Evolutionary conservation across 1,140 invertebrate genomes (phyloP), one percentile per base, ranked within the genome.

Genomic region (Campodea augens): DNA sequence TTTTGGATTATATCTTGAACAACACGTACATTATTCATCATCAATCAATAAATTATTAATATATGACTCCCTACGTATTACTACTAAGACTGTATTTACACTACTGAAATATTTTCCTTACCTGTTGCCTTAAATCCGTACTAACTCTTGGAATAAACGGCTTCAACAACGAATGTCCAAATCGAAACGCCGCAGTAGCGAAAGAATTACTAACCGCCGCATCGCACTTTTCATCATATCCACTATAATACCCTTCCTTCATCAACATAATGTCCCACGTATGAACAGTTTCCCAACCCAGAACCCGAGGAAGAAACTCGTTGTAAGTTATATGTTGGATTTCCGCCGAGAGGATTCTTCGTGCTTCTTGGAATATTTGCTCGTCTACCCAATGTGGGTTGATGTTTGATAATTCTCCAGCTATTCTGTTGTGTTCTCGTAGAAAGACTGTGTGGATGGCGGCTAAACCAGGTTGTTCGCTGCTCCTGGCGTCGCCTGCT

Each of bases 161-260:
- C 50, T 73, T 72, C 10, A 78, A 60, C 18, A 78, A 53, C 38
- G 70, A 70, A 57, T 78, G 75, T 13, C 75, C 75, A 57, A 77
- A 77, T 23, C 70, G 57, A 52, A 71, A 71, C 5, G 69, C 77
- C 24, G 73, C 75, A 1, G 74, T 67, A 2, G 74, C 67, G 58
- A 79, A 78, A 52, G 72, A 75, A 57, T 78, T 80, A 13, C 69
- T 56, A 38, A 79, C 67, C 0, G 69, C 66, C 2, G 75, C 64
- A 52, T 77, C 67, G 41, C 74, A 71, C 21, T 58, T 57, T 0
- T 68, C 57, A 53, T 79, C 65, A 54, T 81, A 81, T 27, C 59
- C 59, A 20, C 59, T 57, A 50, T 70, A 77, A 47, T 64, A 62
- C 4, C 74, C 65, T 37, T 60, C 70, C 7, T 70, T 67, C 37